A percentile compares a stretch with the other conserved stretches of the same genome.
Conservation (phyloP, 2,888 invertebrate species). For the Eilema depressum region DNA sequence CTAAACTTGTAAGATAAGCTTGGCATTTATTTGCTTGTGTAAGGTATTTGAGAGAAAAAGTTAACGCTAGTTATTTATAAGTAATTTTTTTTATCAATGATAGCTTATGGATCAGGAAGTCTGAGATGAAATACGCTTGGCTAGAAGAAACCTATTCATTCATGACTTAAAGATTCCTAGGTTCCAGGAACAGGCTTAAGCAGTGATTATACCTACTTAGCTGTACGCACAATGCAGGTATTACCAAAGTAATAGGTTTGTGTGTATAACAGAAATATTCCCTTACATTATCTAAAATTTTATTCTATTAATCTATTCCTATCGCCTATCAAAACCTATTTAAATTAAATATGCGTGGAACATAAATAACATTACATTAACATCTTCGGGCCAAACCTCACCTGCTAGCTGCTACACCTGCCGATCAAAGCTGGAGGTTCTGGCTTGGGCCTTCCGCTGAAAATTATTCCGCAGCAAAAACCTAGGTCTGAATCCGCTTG, state of each 20-base stretch:
- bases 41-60: slow-evolving; percentile 2
- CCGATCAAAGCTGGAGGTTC: background rate
- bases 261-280: background rate
- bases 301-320: background rate
- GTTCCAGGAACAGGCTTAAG: background rate
- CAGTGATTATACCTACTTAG: background rate
- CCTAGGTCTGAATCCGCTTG: too few relatives aligned
- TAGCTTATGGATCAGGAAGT: background rate
- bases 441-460: background rate
- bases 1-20: slow-evolving; percentile 7
- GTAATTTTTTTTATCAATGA: background rate
- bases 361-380: too few relatives aligned
- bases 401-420: background rate
- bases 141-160: background rate
- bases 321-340: background rate
- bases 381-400: background rate
- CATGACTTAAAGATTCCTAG: too few relatives aligned
- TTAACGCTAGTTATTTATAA: background rate
- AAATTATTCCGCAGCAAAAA: too few relatives aligned
- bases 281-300: background rate
- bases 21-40: slow-evolving; percentile 6
- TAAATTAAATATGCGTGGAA: background rate
- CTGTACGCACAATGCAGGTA: background rate
- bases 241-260: background rate
- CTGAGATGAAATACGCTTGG: background rate